Base-by-base conservation (phyloP, 1,140 invertebrate genomes). In the Bombus sylvicola region DNA sequence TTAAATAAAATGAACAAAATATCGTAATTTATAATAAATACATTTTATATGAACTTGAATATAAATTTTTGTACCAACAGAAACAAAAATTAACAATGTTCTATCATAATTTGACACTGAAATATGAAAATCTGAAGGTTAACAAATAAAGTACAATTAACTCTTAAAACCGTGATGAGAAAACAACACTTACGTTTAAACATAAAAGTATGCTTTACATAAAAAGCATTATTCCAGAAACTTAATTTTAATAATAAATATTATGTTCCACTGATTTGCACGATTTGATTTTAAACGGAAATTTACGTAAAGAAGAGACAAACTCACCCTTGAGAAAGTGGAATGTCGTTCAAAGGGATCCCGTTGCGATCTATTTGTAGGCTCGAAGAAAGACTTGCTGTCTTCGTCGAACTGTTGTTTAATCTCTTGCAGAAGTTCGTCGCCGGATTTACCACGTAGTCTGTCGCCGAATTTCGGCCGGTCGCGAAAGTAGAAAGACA, bases 401-500 rank as follows among this genome's bases (percentile, higher is more conserved):
- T 95, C 94, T 18, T 95, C 92, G 77, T 94, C 93, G 68, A 95
- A 93, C 47, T 95, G 91, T 83, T 95, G 92, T 82, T 94, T 94
- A n/a, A 95, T 88, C 62, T 95, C 92, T 78, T 95, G 89, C 43
- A 96, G 82, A 73, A 95, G 87, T 83, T 95, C 95, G 83, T 95
- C 94, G 6, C 94, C 92, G 39, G 93, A 93, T 85, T 94, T 95
- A 6, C 93, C 94, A 2, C 94, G 91, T 37, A 94, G 83, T 59
- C 92, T 93, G 34, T 95, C 95, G 87, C 93, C 91, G 76, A 95
- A 94, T 87, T 89, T 94, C 75, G 94, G 94, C 82, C 93, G 94
- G 41, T 95, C 94, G 74, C 94, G 94, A 85, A 95, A 95, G 71
- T 94, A 94, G 86, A 91, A 95, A 82, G 95, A 95, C 95, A 95